A percentile compares a stretch with the other conserved stretches of the same genome.
Evolutionary conservation across 2,888 invertebrate species (phyloP).

Genomic region (Yponomeuta malinellus): DNA sequence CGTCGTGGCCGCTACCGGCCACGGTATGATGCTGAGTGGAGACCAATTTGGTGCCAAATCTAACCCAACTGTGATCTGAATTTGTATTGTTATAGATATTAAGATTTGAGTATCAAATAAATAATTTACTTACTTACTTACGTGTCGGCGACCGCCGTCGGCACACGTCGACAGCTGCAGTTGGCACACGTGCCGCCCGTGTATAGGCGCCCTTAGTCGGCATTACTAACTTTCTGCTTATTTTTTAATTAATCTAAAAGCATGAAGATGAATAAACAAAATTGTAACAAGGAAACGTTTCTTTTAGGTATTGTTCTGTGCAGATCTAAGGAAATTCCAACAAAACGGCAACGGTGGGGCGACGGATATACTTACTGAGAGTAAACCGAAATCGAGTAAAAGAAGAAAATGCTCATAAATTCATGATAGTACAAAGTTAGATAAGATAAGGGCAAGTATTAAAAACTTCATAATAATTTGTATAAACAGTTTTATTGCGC

Average conservation of each 20-base stretch:
- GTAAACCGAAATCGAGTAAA: constrained; percentile 36
- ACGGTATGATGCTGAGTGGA: too few species aligned
- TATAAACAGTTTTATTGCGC: not conserved
- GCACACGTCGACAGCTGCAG: too few species aligned
- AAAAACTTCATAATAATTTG: constrained; percentile 1
- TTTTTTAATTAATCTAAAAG: not conserved
- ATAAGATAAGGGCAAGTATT: not conserved
- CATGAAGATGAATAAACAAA: not conserved
- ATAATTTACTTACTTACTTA: too few species aligned
- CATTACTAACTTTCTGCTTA: not conserved
- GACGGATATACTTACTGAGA: constrained; percentile 61
- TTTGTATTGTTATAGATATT: too few species aligned
- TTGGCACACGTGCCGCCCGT: too few species aligned
- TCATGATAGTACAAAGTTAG: constrained; percentile 15
- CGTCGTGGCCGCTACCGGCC: too few species aligned
- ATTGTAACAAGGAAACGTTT: not conserved
- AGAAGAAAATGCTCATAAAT: constrained; percentile 18
- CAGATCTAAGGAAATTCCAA: constrained; percentile 85
- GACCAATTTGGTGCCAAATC: too few species aligned
- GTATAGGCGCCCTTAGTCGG: too few species aligned
- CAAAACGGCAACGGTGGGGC: constrained; percentile 31
- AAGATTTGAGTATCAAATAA: too few species aligned
- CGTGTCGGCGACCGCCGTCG: too few species aligned
- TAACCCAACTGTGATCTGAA: too few species aligned
- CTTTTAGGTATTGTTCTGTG: constrained; percentile 73